A percentile compares a stretch with the other conserved stretches of the same genome.
Evolutionary conservation across 2,113 vertebrate species (phyloP).

Genomic region (Myanophis thanlyinensis): DNA sequence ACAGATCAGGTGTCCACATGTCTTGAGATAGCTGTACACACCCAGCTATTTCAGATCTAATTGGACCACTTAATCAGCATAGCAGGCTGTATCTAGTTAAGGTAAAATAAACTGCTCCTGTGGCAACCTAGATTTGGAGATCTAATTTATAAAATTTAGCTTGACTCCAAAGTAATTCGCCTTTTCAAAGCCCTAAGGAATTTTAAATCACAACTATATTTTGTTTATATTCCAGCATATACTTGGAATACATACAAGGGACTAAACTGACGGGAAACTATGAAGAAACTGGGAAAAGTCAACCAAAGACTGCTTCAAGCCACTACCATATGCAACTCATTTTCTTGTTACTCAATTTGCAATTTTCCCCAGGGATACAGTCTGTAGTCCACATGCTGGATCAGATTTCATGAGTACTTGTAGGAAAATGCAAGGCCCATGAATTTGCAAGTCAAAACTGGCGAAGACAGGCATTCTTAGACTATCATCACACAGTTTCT

Average conservation of each 20-base stretch:
- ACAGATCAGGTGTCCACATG: not conserved
- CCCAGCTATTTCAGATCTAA: not conserved
- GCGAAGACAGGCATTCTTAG: constrained; percentile 58
- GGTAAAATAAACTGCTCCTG: not conserved
- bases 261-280: constrained; percentile 68
- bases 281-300: constrained; percentile 73
- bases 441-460: constrained; percentile 78
- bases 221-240: constrained; percentile 42
- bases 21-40: not conserved
- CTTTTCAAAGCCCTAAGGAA: not conserved
- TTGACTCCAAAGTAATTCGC: constrained; percentile 25
- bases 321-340: constrained; percentile 77
- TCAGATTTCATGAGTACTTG: constrained; percentile 76
- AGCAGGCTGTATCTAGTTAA: not conserved
- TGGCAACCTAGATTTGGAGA: not conserved
- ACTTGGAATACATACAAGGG: constrained; percentile 47
- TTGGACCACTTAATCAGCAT: not conserved
- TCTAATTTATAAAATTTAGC: constrained; percentile 19
- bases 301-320: constrained; percentile 67
- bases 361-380: constrained; percentile 71
- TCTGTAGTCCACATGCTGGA: constrained; percentile 72
- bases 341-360: constrained; percentile 78
- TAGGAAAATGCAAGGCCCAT: constrained; percentile 73
- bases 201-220: not conserved
- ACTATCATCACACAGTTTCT: constrained; percentile 51